Evolutionary conservation across 2,888 invertebrate species (phyloP).

Genomic region (Pristionchus maxplancki): DNA sequence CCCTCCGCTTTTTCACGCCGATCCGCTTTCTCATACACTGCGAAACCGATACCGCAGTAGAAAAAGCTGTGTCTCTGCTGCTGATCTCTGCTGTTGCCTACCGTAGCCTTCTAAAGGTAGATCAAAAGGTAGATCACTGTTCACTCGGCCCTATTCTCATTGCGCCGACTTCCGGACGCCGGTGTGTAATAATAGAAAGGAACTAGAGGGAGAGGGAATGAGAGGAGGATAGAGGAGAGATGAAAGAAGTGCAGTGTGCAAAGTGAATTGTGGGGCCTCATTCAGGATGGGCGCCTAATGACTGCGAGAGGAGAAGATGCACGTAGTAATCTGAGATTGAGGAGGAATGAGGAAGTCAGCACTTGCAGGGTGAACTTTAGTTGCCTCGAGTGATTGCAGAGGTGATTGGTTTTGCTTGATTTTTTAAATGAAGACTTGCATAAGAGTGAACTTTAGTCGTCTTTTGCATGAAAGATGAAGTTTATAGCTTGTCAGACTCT

Average conservation of each 20-base stretch:
- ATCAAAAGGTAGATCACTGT: background rate
- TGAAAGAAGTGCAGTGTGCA: constrained; percentile 28
- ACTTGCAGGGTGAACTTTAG: background rate
- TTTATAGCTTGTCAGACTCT: too few species aligned
- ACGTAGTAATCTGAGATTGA: background rate
- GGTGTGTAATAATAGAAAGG: constrained; percentile 27
- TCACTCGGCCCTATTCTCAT: background rate
- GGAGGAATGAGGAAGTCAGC: background rate
- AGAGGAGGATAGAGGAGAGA: constrained; percentile 4
- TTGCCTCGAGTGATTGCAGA: background rate
- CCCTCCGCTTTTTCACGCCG: constrained; percentile 23
- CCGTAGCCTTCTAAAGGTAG: background rate
- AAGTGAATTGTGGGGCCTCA: constrained; percentile 48
- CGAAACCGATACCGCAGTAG: constrained; percentile 16
- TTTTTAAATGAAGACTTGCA: too few species aligned
- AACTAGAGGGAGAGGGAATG: constrained; percentile 36
- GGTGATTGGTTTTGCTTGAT: too few species aligned
- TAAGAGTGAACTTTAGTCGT: too few species aligned
- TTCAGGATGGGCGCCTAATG: background rate
- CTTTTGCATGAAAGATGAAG: too few species aligned
- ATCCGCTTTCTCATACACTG: constrained; percentile 40
- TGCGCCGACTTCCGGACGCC: background rate
- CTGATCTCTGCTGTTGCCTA: background rate
- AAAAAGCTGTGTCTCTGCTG: background rate
- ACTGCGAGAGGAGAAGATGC: background rate